These are phyloP conservation scores for Resseliella maxima DNA, from an alignment of 2,888 invertebrate genomes.

Conservation along the genomic window DNA sequence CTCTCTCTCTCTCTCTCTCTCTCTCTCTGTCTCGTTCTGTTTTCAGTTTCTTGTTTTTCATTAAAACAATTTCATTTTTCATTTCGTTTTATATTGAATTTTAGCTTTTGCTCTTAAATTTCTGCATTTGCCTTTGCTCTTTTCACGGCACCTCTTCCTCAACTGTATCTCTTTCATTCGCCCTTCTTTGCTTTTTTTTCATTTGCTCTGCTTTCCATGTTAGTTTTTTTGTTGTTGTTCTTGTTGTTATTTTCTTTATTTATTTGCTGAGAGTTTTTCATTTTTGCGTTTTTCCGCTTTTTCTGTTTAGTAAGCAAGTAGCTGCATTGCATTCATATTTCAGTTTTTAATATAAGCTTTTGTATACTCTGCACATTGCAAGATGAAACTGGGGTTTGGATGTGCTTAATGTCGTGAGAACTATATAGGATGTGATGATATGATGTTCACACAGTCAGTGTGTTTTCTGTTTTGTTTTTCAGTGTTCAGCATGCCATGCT, in stretches of 20 bases:
- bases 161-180: neutral
- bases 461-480: neutral
- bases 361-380: neutral
- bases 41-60: slow-evolving; percentile 37
- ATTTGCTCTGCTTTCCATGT: neutral
- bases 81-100: neutral
- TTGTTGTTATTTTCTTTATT: neutral
- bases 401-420: slow-evolving; percentile 46
- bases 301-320: slow-evolving; percentile 53
- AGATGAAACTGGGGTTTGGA: slow-evolving; percentile 5
- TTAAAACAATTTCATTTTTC: slow-evolving; percentile 39
- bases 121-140: neutral
- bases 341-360: slow-evolving; percentile 49
- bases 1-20: no score
- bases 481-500: neutral
- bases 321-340: slow-evolving; percentile 48
- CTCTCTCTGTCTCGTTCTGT: no score
- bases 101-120: slow-evolving; percentile 33
- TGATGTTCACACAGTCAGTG: neutral
- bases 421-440: slow-evolving; percentile 11
- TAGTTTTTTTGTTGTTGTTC: neutral
- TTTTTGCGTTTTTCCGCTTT: slow-evolving; percentile 31
- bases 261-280: slow-evolving; percentile 35
- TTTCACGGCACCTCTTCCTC: neutral
- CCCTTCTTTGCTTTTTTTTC: neutral